Conservation (phyloP, 1,140 invertebrate genomes). For the Oreohelix idahoensis region DNA sequence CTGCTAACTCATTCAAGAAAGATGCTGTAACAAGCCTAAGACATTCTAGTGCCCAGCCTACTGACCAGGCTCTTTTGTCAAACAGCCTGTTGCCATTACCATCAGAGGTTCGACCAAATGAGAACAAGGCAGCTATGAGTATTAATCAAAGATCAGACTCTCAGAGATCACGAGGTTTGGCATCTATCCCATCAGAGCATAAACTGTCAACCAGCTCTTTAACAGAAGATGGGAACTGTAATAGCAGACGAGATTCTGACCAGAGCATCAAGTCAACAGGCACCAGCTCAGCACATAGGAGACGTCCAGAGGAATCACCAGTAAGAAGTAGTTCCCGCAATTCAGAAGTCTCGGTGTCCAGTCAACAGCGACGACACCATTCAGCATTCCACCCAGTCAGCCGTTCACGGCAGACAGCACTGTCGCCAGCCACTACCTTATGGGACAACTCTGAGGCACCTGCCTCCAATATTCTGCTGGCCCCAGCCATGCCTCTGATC, state of each 20-base stretch:
- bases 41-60: not conserved
- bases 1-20: not conserved
- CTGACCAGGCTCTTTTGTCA: not conserved
- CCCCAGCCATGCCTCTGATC: constrained; percentile 57
- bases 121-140: not conserved
- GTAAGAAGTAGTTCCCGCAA: constrained; percentile 12
- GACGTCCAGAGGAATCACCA: not conserved
- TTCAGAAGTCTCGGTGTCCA: constrained; percentile 3
- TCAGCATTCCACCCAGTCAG: constrained; percentile 62
- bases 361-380: constrained; percentile 40
- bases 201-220: not conserved
- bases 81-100: not conserved
- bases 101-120: not conserved
- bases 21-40: not conserved
- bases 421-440: constrained; percentile 69
- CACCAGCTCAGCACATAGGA: not conserved
- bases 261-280: constrained; percentile 1
- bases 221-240: constrained; percentile 26
- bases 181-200: not conserved
- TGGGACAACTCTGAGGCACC: constrained; percentile 65
- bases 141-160: not conserved
- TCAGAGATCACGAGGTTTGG: not conserved
- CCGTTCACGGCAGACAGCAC: constrained; percentile 53
- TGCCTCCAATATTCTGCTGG: constrained; percentile 60
- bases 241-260: not conserved